A percentile compares a stretch with the other conserved stretches of the same genome.
Evolutionary conservation across 2,113 vertebrate genomes (phyloP).

Genomic region (Alligator sinensis): DNA sequence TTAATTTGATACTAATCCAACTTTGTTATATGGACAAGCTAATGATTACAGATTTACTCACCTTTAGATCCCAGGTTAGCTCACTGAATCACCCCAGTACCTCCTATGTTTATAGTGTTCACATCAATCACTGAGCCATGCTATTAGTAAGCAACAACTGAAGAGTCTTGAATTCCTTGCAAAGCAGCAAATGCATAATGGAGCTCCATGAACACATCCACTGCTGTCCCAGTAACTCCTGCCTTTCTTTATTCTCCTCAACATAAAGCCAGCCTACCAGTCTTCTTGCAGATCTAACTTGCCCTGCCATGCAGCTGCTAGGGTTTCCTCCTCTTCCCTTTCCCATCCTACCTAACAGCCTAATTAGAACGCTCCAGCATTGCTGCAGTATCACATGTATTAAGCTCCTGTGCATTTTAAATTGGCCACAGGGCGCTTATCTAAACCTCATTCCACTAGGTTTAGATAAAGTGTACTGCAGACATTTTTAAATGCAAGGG

Average conservation of each 20-base stretch:
- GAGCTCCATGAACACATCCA: neutral
- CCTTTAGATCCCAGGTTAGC: neutral
- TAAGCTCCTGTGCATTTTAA: too few species aligned
- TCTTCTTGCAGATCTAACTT: too few species aligned
- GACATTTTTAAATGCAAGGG: too few species aligned
- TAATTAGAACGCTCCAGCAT: too few species aligned
- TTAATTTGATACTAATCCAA: neutral
- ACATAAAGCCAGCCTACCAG: neutral
- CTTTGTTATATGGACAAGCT: neutral
- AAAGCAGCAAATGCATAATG: neutral
- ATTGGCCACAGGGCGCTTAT: too few species aligned
- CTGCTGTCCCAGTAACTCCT: neutral
- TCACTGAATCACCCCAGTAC: neutral
- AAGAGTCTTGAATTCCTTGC: neutral
- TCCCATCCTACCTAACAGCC: neutral
- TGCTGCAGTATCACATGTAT: too few species aligned
- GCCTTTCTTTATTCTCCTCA: neutral
- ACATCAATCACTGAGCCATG: accelerated
- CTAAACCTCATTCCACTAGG: too few species aligned
- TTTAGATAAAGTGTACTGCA: too few species aligned
- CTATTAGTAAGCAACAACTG: neutral
- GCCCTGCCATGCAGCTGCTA: neutral
- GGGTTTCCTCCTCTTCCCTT: neutral
- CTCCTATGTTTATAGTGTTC: neutral
- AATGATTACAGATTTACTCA: neutral